Evolutionary conservation across 2,888 invertebrate species (phyloP).

Genomic region (Trichogramma evanescens): DNA sequence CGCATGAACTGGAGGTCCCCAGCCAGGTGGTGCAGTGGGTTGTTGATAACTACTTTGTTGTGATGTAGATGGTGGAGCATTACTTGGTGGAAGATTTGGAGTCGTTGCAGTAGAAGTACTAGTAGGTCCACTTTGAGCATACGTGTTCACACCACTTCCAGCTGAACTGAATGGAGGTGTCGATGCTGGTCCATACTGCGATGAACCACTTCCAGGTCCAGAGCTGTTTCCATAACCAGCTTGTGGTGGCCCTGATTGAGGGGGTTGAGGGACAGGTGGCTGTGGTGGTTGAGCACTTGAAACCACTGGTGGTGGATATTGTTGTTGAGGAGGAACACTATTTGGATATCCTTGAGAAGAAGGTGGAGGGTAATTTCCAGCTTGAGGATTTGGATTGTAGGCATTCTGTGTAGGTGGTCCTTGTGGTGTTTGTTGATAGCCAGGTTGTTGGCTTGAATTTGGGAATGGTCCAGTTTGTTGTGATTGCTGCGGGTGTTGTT

Average conservation of each 20-base stretch:
- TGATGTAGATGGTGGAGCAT: conserved; percentile 42
- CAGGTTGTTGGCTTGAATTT: conserved; percentile 45
- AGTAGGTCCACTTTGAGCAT: conserved; percentile 45
- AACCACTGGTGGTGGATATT: conserved; percentile 51
- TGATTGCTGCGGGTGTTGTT: conserved; percentile 39
- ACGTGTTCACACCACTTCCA: conserved; percentile 40
- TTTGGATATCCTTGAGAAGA: conserved; percentile 50
- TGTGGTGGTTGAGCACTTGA: conserved; percentile 38
- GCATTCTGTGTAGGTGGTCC: conserved; percentile 39
- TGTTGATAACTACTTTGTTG: conserved; percentile 47
- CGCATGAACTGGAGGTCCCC: conserved; percentile 55
- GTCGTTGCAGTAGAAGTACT: conserved; percentile 49
- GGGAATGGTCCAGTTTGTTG: conserved; percentile 40
- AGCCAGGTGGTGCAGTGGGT: conserved; percentile 56
- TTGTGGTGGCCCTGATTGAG: conserved; percentile 51
- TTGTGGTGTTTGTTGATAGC: conserved; percentile 39
- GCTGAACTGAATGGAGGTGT: conserved; percentile 44
- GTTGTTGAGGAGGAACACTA: conserved; percentile 40
- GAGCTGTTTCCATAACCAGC: conserved; percentile 51
- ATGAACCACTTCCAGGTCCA: conserved; percentile 38
- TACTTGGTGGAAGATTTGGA: conserved; percentile 58
- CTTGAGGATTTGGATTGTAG: conserved; percentile 37
- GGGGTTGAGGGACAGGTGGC: conserved; percentile 46
- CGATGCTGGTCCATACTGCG: conserved; percentile 43
- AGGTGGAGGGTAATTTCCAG: conserved; percentile 49